Evolutionary conservation across 1,140 invertebrate species (phyloP), one percentile per base, ranked within the genome.

Genomic region (Camponotus floridanus): DNA sequence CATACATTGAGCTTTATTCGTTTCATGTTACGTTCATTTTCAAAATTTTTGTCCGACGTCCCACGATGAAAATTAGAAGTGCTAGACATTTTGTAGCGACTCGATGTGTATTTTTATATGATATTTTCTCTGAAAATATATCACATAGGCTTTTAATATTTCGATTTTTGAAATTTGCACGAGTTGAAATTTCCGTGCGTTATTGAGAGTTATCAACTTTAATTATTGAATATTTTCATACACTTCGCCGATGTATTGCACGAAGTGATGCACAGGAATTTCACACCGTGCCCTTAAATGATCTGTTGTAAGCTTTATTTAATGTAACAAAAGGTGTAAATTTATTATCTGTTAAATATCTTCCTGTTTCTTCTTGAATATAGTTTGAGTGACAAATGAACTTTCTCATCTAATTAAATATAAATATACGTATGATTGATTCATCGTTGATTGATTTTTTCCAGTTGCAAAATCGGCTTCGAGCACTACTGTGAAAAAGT

Each of bases 391-490:
- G 73, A 85, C 51, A 61, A 76, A 65, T 57, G 62, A 76, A 64
- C 36, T 51, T 85, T 0, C 18, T 65, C 6, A 51, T 78, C 11
- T 8, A 51, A 76, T 64, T 59, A 45, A 59, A 42, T 51, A 61
- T 31, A 62, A 70, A 68, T 61, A 7, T 70, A n/a, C 1, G 21
- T 67, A 45, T 21, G 7, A 64, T 83, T 42, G 45, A 71, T 89
- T 83, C 55, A 89, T 76, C 45, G 21, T 84, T 73, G 48, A 81
- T 81, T 91, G 76, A 70, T 83, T 90, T 85, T 26, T 95, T 95
- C 87, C 93, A 95, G 95, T 95, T 92, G 91, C 93, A 18, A 95
- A 95, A 91, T 89, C 94, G 42, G 78, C 92, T n/a, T 83, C 94
- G 13, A 89, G 92, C 21, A 93, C 81, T 57, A 90, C 92, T 42